phyloP scores from a whole-genome alignment of 2,797 vertebrate genomes.

The Cryptoblepharus egeriae region DNA sequence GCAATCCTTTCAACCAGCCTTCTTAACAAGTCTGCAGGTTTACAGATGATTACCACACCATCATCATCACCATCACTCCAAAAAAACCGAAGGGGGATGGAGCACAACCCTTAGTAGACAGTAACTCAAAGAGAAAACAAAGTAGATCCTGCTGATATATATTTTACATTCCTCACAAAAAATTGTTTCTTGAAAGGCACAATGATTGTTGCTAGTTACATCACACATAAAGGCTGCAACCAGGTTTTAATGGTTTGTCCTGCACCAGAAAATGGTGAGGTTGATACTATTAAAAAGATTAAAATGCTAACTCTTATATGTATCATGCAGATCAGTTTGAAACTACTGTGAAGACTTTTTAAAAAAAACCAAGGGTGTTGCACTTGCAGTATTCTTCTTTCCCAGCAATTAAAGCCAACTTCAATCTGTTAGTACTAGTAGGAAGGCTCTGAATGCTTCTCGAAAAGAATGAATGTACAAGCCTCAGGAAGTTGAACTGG shows the following conservation, averaged over 20 bases:
- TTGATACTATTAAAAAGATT: neutral
- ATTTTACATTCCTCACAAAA: neutral
- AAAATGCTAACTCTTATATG: neutral
- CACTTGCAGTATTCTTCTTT: conserved; percentile 1
- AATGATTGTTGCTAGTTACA: neutral
- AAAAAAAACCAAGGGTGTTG: neutral
- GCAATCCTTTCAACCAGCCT: neutral
- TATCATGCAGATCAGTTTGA: neutral
- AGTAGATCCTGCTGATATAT: neutral
- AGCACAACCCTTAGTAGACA: no score
- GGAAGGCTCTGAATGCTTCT: neutral
- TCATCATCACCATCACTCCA: neutral
- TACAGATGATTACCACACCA: no score
- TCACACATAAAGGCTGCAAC: neutral
- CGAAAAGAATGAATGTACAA: conserved; percentile 10
- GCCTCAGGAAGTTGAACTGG: neutral
- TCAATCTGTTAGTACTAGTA: neutral
- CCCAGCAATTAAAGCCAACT: neutral
- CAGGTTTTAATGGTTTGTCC: neutral
- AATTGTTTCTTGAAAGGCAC: neutral
- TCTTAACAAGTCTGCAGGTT: neutral
- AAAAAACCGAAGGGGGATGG: neutral
- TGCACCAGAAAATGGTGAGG: neutral
- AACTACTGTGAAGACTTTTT: neutral
- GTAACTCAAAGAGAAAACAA: neutral